A percentile compares a stretch with the other conserved stretches of the same genome.
These are phyloP conservation scores for Nannospalax galili DNA, from an alignment of 2,113 vertebrate genomes.

Conservation along the genomic window DNA sequence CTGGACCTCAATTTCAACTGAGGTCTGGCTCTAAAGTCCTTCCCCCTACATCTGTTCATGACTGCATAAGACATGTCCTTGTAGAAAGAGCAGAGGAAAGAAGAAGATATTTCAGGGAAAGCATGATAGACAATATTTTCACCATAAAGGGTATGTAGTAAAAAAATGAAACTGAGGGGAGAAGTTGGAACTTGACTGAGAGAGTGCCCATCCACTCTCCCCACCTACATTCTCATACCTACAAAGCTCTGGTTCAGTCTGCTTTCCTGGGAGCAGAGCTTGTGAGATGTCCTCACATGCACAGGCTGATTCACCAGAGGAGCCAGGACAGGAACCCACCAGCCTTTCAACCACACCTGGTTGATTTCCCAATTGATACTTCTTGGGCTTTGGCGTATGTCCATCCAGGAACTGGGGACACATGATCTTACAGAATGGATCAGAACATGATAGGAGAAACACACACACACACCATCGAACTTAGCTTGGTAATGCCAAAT, in stretches of 20 bases:
- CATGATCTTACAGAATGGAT: neutral
- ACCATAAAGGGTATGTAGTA: neutral
- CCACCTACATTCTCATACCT: neutral
- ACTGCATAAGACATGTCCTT: neutral
- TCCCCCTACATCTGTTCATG: neutral
- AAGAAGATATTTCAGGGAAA: conserved; percentile 3
- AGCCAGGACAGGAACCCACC: neutral
- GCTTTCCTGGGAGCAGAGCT: neutral
- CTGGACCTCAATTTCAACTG: neutral
- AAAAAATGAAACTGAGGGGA: neutral
- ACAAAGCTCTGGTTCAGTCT: neutral
- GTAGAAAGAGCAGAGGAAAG: neutral
- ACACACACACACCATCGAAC: neutral
- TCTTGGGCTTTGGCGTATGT: neutral
- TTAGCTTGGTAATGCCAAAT: neutral
- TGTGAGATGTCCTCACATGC: neutral
- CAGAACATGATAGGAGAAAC: neutral
- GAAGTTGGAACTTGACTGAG: neutral
- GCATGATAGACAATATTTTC: neutral
- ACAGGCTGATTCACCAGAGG: neutral
- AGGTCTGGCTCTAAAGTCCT: neutral
- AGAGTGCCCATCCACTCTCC: neutral
- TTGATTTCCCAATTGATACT: neutral
- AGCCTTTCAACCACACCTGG: neutral
- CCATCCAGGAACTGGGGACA: neutral